Percentiles rank a stretch among this genome's conserved stretches.
Conservation (phyloP, 1,140 invertebrate genomes). For the Halyomorpha halys region DNA sequence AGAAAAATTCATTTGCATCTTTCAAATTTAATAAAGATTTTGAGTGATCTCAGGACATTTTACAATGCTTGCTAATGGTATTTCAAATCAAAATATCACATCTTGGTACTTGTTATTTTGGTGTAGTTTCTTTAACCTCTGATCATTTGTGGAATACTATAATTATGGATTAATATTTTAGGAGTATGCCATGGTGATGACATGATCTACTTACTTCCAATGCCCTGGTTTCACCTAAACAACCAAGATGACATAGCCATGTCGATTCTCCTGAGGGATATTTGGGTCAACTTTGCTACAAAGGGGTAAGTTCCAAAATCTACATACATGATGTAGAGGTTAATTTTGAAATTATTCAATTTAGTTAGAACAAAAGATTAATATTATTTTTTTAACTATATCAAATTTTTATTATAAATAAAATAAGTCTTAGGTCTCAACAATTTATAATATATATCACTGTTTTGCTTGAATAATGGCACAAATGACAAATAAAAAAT, state of each 20-base stretch:
- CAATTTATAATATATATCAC: too few relatives aligned
- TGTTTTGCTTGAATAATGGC: too few relatives aligned
- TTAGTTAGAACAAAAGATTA: too few relatives aligned
- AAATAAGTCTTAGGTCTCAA: background rate
- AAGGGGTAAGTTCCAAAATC: background rate
- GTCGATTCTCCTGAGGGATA: background rate
- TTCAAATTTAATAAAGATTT: background rate
- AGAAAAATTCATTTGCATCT: too few relatives aligned
- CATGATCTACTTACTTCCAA: background rate
- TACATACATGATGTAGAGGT: background rate
- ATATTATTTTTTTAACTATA: too few relatives aligned
- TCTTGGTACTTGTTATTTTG: too few relatives aligned
- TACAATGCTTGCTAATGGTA: too few relatives aligned
- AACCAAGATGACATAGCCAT: background rate
- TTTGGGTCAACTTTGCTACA: background rate
- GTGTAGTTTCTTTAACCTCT: too few relatives aligned
- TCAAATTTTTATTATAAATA: background rate
- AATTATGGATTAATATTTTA: background rate
- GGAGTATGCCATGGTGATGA: slow-evolving; percentile 7
- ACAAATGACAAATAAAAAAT: too few relatives aligned
- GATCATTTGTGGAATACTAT: background rate
- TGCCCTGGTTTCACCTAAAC: background rate
- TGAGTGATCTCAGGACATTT: background rate
- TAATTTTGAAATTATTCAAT: too few relatives aligned
- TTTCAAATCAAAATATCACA: too few relatives aligned